Base-by-base conservation (phyloP, 2,113 vertebrate genomes). In the Excalfactoria chinensis region DNA sequence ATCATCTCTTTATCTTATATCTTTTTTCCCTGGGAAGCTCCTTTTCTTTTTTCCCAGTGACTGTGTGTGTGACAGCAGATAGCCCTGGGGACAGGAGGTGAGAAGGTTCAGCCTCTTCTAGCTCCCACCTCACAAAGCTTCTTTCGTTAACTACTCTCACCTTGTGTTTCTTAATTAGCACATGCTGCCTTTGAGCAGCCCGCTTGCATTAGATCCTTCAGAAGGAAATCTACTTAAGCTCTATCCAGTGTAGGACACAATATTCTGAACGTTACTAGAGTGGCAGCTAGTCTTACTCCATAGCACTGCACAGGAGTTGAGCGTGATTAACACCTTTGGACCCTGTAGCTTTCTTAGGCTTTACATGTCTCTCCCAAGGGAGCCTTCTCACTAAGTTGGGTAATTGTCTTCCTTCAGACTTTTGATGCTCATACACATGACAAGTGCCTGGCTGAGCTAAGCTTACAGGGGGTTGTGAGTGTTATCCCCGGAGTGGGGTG, bases 91-190 rank as follows among this genome's bases (percentile, higher is more conserved):
- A 84, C 51, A 64, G 25, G 35, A 92, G 56, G 32, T 90, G 58
- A 78, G 28, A 83, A 44, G 23, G 9, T 81, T 90, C 43, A 71
- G 28, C 20, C 14, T 86, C 28, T 59, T 73, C 20, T 77, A 84
- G 64, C 43, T 92, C 30, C 35, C 7, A 21, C 53, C 23, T 94
- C 62, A 48, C 35, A 81, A 35, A 69, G 48, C 55, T 88, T 62
- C 30, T 88, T 88, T 81, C 53, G 71, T 74, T 89, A 92, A 78
- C 58, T 22, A 71, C 58, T 22, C 22, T 94, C 62, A 86, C 84
- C 58, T 60, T 22, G 20, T 48, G 48, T 84, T 92, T 78, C 84
- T 82, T 89, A 86, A 90, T 93, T 93, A 92, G 30, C 7, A 1
- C 44, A 6, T 92, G 81, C 69, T 77, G 76, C 13, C 34, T 73